Evolutionary conservation across 2,797 vertebrate genomes (phyloP).

Genomic region (Typhlichthys eigenmanni): DNA sequence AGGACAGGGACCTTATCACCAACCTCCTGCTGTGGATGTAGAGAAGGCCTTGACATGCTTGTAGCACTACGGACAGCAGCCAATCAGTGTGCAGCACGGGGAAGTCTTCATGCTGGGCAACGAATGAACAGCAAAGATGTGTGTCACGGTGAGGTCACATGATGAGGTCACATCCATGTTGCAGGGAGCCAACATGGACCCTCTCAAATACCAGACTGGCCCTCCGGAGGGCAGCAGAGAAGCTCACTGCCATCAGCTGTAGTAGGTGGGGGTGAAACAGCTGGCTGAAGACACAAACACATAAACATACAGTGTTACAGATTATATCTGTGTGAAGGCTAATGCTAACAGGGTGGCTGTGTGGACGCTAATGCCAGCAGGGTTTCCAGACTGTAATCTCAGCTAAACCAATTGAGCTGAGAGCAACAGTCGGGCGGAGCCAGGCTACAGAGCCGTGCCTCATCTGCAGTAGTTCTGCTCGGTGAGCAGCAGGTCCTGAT

Average conservation of each 20-base stretch:
- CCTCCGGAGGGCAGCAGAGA: constrained; percentile 51
- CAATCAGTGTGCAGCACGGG: constrained; percentile 29
- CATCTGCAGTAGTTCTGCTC: constrained; percentile 84
- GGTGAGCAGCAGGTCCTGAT: constrained; percentile 78
- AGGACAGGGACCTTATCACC: constrained; percentile 71
- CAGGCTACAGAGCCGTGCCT: constrained; percentile 17
- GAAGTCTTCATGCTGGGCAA: constrained; percentile 29
- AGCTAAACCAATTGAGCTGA: no score
- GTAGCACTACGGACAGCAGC: constrained; percentile 54
- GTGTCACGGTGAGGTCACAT: no score
- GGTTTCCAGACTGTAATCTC: no score
- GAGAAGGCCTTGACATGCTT: constrained; percentile 72
- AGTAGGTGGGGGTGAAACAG: constrained; percentile 74
- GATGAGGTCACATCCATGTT: constrained; percentile 9
- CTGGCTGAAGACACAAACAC: constrained; percentile 43
- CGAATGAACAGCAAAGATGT: not conserved
- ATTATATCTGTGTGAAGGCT: no score
- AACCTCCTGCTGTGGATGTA: constrained; percentile 66
- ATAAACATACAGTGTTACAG: constrained; percentile 4
- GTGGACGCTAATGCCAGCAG: no score
- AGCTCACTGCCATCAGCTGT: constrained; percentile 73
- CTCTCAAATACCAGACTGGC: constrained; percentile 73
- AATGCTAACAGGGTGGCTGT: no score
- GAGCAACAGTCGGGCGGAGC: no score
- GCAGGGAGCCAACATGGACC: constrained; percentile 70